Evolutionary conservation across 2,797 vertebrate genomes (phyloP).

Genomic region (Mastacembelus armatus): DNA sequence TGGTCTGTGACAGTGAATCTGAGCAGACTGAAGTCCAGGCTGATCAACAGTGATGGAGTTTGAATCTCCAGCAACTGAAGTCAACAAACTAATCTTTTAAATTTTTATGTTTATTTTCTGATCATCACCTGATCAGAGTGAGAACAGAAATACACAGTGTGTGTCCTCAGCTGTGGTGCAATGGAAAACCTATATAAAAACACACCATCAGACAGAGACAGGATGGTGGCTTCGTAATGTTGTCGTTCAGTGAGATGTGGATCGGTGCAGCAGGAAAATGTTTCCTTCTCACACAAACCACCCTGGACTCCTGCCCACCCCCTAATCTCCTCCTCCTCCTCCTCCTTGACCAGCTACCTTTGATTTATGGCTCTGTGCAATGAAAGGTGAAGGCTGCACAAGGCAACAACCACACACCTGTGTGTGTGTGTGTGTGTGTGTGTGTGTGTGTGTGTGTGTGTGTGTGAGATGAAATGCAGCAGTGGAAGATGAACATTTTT

Average conservation of each 20-base stretch:
- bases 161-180: too few species aligned
- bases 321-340: constrained; percentile 32
- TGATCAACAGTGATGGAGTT: too few species aligned
- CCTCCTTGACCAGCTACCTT: constrained; percentile 40
- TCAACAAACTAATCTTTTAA: too few species aligned
- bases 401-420: constrained; percentile 6
- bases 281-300: constrained; percentile 9
- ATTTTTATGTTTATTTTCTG: too few species aligned
- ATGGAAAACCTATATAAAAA: not conserved
- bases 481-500: too few species aligned
- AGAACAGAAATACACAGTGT: too few species aligned
- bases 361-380: constrained; percentile 52
- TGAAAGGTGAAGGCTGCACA: constrained; percentile 44
- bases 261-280: constrained; percentile 16
- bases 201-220: not conserved
- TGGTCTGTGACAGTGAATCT: too few species aligned
- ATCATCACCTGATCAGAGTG: too few species aligned
- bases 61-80: too few species aligned
- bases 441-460: constrained; percentile 20
- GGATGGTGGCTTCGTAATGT: too few species aligned
- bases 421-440: constrained; percentile 14
- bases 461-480: too few species aligned
- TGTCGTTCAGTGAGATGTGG: not conserved
- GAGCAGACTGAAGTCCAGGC: too few species aligned
- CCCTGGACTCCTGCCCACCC: constrained; percentile 32